Evolutionary conservation across 2,888 invertebrate species (phyloP).

Genomic region (Thalpophila matura): DNA sequence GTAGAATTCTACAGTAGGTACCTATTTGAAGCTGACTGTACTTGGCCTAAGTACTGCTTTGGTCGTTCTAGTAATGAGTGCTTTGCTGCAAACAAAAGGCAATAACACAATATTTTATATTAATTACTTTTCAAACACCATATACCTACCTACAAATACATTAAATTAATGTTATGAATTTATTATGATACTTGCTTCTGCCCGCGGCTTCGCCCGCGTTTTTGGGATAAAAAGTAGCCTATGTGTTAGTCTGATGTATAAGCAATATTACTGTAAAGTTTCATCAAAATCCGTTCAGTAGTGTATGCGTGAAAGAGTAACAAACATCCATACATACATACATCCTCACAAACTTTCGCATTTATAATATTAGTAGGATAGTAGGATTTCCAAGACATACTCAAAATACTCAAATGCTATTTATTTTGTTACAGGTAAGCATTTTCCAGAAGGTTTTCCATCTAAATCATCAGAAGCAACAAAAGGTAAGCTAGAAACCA

Average conservation of each 20-base stretch:
- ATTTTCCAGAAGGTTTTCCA: background rate
- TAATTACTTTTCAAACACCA: background rate
- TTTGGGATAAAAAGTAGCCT: no score
- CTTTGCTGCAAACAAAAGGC: background rate
- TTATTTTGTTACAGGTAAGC: slow-evolving; percentile 62
- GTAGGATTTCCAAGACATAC: background rate
- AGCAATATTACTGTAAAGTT: no score
- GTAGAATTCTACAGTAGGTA: slow-evolving; percentile 36
- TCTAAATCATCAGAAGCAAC: background rate
- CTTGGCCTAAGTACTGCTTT: slow-evolving; percentile 11
- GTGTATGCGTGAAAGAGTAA: no score
- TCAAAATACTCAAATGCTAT: background rate
- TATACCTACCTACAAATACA: no score
- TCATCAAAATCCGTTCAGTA: no score
- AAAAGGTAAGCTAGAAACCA: slow-evolving; percentile 21
- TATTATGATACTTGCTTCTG: no score
- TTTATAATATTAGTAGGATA: no score
- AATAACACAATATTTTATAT: slow-evolving; percentile 4
- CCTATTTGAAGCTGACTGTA: slow-evolving; percentile 10
- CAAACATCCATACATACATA: no score
- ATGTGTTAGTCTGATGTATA: no score
- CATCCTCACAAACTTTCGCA: no score
- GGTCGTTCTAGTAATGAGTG: background rate
- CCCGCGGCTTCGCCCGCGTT: no score
- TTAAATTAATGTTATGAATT: no score